Evolutionary conservation across 2,888 invertebrate genomes (phyloP), one percentile per base, ranked within the genome.

Genomic region (Linyphia triangularis): DNA sequence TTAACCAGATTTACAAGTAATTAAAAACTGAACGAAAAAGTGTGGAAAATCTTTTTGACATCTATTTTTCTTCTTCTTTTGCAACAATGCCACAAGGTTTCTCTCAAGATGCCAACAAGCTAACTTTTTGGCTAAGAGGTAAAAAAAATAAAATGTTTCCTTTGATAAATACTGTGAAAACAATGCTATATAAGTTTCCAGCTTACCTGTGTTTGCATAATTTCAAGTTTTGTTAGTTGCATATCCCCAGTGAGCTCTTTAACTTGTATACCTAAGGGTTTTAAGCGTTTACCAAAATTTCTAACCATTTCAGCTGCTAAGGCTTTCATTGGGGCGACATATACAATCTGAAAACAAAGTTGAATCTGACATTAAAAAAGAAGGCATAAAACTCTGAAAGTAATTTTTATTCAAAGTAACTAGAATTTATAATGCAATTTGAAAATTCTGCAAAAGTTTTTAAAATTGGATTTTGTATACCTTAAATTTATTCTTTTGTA

Each of bases 271-370:
- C 98, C 98, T 0, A 96, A 93, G 0, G 95, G 94, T 57, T 94
- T 94, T 0, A 99, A 94, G 75, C 97, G 95, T 91, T 95, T 96
- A 4, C 96, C 95, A 93, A 99, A 99, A 92, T 97, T 99, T 0
- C 95, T 95, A 0, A 99, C 98, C 98, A 99, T 99, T 94, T 99
- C 99, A 0, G 99, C 96, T 0, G 99, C 99, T 59, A 99, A 93
- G 0, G 99, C 99, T 94, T 99, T 99, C 99, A 99, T 99, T 1
- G 99, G 99, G 0, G 99, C 99, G 91, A 99, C 97, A 93, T 99
- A 99, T 73, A 99, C 96, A 91, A 99, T 98, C 96, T 97, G 19
- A 28, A 73, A 73, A 19, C 1, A 26, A 78, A 37, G 13, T 6
- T 13, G 43, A 19, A 13, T 30, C 33, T 33, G 5, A 19, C 40